Evolutionary conservation across 2,113 vertebrate species (phyloP).

Genomic region (Chionodraco myersi): DNA sequence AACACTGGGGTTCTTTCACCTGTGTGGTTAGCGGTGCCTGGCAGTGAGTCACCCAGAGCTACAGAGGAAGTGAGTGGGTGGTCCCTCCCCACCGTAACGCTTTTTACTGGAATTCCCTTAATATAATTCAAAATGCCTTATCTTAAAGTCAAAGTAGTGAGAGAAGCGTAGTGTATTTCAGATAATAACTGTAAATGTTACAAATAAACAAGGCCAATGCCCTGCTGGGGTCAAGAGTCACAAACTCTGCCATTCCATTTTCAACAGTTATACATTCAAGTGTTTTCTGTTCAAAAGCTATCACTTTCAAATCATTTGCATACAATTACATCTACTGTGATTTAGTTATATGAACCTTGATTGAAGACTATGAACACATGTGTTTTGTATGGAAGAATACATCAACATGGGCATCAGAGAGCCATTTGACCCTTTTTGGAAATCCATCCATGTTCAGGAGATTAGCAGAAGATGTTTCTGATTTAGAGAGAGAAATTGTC

Average conservation of each 20-base stretch:
- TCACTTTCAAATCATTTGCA: background rate
- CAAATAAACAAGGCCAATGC: background rate
- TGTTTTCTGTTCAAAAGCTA: background rate
- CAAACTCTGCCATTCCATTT: background rate
- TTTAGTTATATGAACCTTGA: background rate
- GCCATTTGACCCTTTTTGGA: too few relatives aligned
- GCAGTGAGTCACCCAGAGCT: constrained; percentile 54
- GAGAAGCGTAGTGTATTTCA: background rate
- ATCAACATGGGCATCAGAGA: background rate
- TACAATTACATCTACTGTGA: background rate
- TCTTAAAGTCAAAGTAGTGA: background rate
- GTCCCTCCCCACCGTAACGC: constrained; percentile 12
- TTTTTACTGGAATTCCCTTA: constrained; percentile 42
- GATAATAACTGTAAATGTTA: background rate
- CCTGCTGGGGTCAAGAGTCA: background rate
- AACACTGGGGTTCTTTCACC: constrained; percentile 36
- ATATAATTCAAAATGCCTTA: background rate
- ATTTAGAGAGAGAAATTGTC: too few relatives aligned
- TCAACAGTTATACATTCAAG: background rate
- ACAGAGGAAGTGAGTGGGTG: constrained; percentile 68
- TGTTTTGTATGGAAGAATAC: background rate
- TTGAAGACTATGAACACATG: background rate
- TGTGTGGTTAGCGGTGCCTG: constrained; percentile 55
- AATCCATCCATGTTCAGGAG: too few relatives aligned
- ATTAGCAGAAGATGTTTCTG: too few relatives aligned